Evolutionary conservation across 1,140 invertebrate species (phyloP), one percentile per base, ranked within the genome.

Genomic region (Chironomus tepperi): DNA sequence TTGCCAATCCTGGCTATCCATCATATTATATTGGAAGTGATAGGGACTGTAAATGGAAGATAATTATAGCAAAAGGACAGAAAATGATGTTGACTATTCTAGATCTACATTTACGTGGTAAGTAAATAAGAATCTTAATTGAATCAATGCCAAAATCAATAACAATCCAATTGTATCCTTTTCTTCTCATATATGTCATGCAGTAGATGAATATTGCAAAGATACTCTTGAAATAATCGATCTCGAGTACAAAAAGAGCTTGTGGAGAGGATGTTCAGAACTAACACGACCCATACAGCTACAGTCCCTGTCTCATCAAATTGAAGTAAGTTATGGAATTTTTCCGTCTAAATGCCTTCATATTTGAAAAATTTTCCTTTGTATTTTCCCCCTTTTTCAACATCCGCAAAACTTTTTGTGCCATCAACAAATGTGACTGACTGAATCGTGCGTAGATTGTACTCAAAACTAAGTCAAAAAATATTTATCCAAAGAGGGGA

Each of bases 1-100:
- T 88, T 42, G 83, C 85, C 18, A 88, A 85, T 74, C 87, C 88
- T 0, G 87, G 88, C 0, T 89, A 89, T 80, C 88, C 88, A 0
- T 83, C 86, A 77, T 89, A 84, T 80, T 89, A 89, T 78, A 82
- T 88, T 72, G 87, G 85, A 3, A 70, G 16, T 7, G 81, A 83
- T 74, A 78, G 80, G 75, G 74, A 81, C 72, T 89, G 88, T 78
- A 79, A 80, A 15, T 88, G 88, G 87, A 82, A 80, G 43, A 79
- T 89, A 6, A 79, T 77, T 16, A 85, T 82, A 0, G 77, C 84
- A 21, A 79, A 80, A 3, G 84, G 86, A 73, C 87, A 89, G 78
- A 80, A 79, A 47, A 82, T 89, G 42, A 79, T 84, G 47, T 74
- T 89, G 8, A 84, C 84, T 0, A 76, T 89, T 1, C 76, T 88